phyloP scores from a whole-genome alignment of 2,888 invertebrate species.

The Eupithecia tripunctaria region DNA sequence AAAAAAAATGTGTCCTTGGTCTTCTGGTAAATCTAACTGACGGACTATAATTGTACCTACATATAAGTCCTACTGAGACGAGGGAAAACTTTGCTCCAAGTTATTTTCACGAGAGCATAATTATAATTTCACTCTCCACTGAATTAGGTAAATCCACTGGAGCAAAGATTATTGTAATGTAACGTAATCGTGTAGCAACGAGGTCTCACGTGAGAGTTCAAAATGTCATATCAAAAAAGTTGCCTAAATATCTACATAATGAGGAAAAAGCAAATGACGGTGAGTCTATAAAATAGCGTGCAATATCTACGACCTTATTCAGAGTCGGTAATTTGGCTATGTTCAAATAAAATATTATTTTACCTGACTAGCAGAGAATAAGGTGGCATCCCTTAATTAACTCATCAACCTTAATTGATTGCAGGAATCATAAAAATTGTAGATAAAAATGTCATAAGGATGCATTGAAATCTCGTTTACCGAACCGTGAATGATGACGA shows the following conservation, averaged over 20 bases:
- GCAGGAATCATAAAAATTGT: neutral
- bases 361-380: neutral
- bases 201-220: neutral
- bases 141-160: neutral
- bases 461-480: neutral
- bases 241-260: neutral
- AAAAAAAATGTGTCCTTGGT: no score
- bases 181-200: neutral
- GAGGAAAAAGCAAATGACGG: neutral
- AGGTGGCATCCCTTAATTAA: neutral
- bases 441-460: slow-evolving; percentile 7
- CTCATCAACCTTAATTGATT: slow-evolving; percentile 5
- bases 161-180: neutral
- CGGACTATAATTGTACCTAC: no score
- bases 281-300: neutral
- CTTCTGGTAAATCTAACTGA: no score
- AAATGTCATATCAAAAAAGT: neutral
- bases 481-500: neutral
- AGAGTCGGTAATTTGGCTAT: neutral
- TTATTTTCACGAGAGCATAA: neutral
- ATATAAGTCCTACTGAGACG: neutral
- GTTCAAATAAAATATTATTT: neutral
- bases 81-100: neutral
- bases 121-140: neutral
- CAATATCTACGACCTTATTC: neutral